Conservation (phyloP, 2,113 vertebrate species). For the Esox niger region DNA sequence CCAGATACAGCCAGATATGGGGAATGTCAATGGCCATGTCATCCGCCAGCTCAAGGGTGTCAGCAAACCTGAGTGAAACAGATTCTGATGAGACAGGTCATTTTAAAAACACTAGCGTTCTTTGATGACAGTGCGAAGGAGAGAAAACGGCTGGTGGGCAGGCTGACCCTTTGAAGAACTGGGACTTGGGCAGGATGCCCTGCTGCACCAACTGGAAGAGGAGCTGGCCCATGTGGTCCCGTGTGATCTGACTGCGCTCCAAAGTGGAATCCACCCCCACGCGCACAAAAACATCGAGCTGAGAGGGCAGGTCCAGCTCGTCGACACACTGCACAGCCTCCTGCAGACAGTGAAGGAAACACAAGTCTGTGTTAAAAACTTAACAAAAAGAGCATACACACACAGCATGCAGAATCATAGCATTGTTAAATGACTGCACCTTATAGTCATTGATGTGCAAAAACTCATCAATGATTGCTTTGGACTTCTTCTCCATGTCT, state of each 20-base stretch:
- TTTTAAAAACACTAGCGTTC: background rate
- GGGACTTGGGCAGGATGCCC: slow-evolving; percentile 81
- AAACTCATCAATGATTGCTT: slow-evolving; percentile 95
- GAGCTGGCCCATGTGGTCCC: slow-evolving; percentile 94
- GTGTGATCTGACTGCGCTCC: slow-evolving; percentile 92
- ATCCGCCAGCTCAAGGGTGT: slow-evolving; percentile 91
- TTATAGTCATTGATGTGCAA: slow-evolving; percentile 97
- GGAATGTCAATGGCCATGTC: slow-evolving; percentile 99
- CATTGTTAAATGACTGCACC: slow-evolving; percentile 64
- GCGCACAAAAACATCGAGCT: slow-evolving; percentile 84
- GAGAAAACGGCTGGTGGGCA: background rate
- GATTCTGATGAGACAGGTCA: background rate
- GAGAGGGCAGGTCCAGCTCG: slow-evolving; percentile 78
- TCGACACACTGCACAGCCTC: slow-evolving; percentile 93
- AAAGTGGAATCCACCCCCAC: slow-evolving; percentile 92
- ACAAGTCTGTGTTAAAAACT: background rate
- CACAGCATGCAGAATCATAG: background rate
- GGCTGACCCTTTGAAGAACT: slow-evolving; percentile 90
- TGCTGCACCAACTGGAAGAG: slow-evolving; percentile 86
- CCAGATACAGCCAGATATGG: slow-evolving; percentile 97
- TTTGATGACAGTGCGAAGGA: background rate
- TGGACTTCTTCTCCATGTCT: slow-evolving; percentile 89
- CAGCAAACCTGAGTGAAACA: slow-evolving; percentile 76
- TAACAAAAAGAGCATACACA: background rate
- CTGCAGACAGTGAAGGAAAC: slow-evolving; percentile 61